Base-by-base conservation (phyloP, 2,888 invertebrate species). In the Agrotis clavis region DNA sequence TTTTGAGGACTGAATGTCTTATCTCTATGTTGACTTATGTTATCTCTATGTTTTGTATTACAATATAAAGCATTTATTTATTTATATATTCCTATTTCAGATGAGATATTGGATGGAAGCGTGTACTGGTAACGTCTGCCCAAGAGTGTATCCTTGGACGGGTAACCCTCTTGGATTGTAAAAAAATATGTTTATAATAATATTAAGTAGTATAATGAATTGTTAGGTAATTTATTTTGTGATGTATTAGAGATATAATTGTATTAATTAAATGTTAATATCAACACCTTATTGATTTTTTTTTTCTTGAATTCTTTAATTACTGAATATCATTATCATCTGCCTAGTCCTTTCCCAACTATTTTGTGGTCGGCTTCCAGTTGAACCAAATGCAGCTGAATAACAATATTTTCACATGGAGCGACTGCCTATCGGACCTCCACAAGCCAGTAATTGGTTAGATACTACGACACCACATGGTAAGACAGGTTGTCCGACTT, bases 81-180 rank as follows among this genome's bases (percentile, higher is more conserved):
- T 25, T 1, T 41, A 41, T 41, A 41, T 65, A 13, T 51, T 30
- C 19, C 41, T 64, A 54, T 92, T 91, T 21, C 90, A 95, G 95
- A 51, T 90, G 71, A 77, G 83, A 7, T 95, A 96, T 83, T 97
- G 95, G 90, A 94, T 97, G 94, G 89, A 90, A 1, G 80, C 94
- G 1, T 97, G 97, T 19, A 35, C 57, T 14, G 7, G 1, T 87
- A 90, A 81, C 16, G 69, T 75, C 0, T 97, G 97, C 79, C 97
- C 97, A 0, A 73, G 79, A 1, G 88, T 85, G 0, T 97, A 97
- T 86, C 97, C 97, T 0, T 97, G 97, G 97, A 64, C 97, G 1
- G 93, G 93, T 53, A 97, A 97, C 88, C 97, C 97, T 48, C 86
- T 96, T 0, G 97, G 95, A 57, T 50, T 25, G 6, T 92, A 87